Conservation (phyloP, 1,140 invertebrate genomes). For the Zaprionus kolodkinae region DNA sequence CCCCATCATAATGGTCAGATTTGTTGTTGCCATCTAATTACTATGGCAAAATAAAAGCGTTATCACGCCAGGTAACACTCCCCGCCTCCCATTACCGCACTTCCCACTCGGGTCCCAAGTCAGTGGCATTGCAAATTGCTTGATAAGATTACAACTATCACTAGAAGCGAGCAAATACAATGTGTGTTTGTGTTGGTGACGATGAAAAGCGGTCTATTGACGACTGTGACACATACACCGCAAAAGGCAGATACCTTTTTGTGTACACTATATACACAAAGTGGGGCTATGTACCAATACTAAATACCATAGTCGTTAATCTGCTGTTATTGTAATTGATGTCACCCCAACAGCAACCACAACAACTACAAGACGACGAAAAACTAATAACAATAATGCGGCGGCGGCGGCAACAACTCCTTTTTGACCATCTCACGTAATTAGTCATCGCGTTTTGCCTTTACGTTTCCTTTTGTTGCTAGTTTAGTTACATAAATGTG, state of each 20-base stretch:
- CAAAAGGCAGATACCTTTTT: slow-evolving; percentile 11
- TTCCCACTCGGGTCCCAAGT: neutral
- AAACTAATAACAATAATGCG: slow-evolving; percentile 8
- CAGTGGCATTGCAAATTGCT: slow-evolving; percentile 37
- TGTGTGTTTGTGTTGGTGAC: too few species aligned
- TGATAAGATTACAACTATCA: slow-evolving; percentile 70
- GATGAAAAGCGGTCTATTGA: slow-evolving; percentile 40
- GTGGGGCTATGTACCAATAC: neutral
- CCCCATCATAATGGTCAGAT: slow-evolving; percentile 32
- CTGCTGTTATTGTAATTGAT: slow-evolving; percentile 15
- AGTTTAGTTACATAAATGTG: slow-evolving; percentile 75
- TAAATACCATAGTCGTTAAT: slow-evolving; percentile 10
- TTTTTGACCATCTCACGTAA: slow-evolving; percentile 43
- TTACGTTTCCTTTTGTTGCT: slow-evolving; percentile 29
- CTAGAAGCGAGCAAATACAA: neutral
- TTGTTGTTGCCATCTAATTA: slow-evolving; percentile 67
- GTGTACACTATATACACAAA: slow-evolving; percentile 2
- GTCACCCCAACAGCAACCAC: slow-evolving; percentile 13
- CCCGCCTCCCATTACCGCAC: neutral
- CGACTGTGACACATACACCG: slow-evolving; percentile 43
- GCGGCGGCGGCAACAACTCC: slow-evolving; percentile 12
- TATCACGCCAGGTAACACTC: slow-evolving; percentile 39
- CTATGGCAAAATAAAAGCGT: slow-evolving; percentile 57
- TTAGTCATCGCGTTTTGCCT: slow-evolving; percentile 64
- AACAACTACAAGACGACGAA: neutral